Conservation (phyloP, 2,113 vertebrate species). For the Cranoglanis bouderius region DNA sequence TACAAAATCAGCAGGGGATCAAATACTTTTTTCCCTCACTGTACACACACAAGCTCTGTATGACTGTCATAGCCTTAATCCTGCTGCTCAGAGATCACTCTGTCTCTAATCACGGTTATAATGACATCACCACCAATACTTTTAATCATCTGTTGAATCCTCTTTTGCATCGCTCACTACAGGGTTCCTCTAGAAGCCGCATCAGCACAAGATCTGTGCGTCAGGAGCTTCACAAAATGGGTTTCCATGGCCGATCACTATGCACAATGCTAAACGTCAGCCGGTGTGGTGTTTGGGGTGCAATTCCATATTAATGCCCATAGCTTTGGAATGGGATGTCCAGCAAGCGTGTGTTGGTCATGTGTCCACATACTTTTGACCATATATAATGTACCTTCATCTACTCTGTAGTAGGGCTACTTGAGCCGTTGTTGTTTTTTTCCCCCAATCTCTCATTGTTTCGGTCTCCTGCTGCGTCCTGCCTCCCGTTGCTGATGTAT, state of each 20-base stretch:
- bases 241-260: neutral
- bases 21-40: too few species aligned
- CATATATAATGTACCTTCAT: neutral
- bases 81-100: neutral
- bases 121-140: neutral
- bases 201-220: neutral
- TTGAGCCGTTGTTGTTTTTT: neutral
- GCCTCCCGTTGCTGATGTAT: neutral
- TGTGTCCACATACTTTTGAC: neutral
- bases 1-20: too few species aligned
- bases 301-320: neutral
- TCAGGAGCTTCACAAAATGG: neutral
- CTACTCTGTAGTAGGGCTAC: neutral
- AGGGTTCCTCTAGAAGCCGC: neutral
- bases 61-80: neutral
- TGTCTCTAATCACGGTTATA: neutral
- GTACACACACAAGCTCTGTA: neutral
- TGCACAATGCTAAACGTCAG: neutral
- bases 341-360: neutral
- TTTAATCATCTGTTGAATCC: neutral
- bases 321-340: neutral
- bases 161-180: neutral
- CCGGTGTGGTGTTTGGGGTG: neutral
- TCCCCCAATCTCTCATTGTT: neutral
- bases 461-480: neutral